phyloP scores from a whole-genome alignment of 2,888 invertebrate species.

The Ellobium chinense region DNA sequence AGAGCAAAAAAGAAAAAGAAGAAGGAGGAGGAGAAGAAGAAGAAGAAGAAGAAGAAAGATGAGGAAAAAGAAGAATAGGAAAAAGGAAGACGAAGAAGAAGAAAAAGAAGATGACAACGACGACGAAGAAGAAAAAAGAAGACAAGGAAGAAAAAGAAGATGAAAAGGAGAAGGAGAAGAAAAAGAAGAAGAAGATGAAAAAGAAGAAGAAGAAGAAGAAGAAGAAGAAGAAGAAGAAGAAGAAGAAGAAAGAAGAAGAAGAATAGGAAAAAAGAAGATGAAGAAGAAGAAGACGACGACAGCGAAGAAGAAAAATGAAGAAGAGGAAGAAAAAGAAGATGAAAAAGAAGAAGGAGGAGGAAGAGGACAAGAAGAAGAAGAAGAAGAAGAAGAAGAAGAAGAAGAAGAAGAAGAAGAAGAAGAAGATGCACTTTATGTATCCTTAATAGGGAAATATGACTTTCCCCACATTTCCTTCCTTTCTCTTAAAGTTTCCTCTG shows the following conservation, averaged over 20 bases:
- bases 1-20: neutral
- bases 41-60: neutral
- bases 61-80: neutral
- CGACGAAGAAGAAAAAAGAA: neutral
- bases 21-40: too few species aligned
- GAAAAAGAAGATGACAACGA: neutral
- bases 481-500: too few species aligned
- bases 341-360: neutral
- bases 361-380: neutral
- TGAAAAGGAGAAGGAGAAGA: neutral
- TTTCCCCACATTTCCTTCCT: too few species aligned
- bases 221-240: conserved; percentile 1
- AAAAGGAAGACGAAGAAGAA: neutral
- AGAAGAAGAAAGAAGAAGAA: neutral
- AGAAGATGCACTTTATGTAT: too few species aligned
- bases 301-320: neutral
- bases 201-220: neutral
- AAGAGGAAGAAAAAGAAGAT: neutral
- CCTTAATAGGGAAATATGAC: too few species aligned
- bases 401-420: neutral
- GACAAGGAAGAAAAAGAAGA: neutral
- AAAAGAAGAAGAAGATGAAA: neutral
- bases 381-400: neutral
- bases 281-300: neutral
- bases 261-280: neutral